phyloP scores from a whole-genome alignment of 1,140 invertebrate species.

The Euura saliciscinereae region DNA sequence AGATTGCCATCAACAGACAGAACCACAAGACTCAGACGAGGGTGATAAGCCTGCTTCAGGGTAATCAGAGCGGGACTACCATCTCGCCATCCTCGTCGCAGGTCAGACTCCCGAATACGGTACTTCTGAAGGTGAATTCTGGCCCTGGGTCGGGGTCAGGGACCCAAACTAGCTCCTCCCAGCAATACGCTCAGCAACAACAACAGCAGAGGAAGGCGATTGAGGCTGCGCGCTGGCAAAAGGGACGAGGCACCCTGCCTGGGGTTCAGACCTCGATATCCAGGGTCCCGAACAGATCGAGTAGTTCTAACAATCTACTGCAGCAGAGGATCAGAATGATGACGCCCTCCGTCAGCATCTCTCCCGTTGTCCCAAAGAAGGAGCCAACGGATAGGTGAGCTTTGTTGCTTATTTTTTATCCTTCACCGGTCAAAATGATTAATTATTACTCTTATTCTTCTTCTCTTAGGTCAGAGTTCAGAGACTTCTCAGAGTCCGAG shows the following conservation, averaged over 20 bases:
- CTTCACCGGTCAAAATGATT: not conserved
- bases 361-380: slow-evolving; percentile 57
- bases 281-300: slow-evolving; percentile 41
- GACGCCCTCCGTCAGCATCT: slow-evolving; percentile 61
- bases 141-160: slow-evolving; percentile 33
- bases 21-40: slow-evolving; percentile 70
- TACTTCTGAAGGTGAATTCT: slow-evolving; percentile 50
- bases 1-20: slow-evolving; percentile 72
- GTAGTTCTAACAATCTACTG: slow-evolving; percentile 43
- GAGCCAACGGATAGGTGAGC: slow-evolving; percentile 42
- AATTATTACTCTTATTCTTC: slow-evolving; percentile 10
- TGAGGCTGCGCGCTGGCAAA: slow-evolving; percentile 40
- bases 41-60: slow-evolving; percentile 73
- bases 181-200: slow-evolving; percentile 31
- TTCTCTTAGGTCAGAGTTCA: slow-evolving; percentile 35
- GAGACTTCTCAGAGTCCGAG: slow-evolving; percentile 53
- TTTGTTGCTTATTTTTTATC: not conserved
- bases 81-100: slow-evolving; percentile 41
- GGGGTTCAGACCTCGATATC: slow-evolving; percentile 53
- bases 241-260: slow-evolving; percentile 32
- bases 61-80: slow-evolving; percentile 57
- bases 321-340: slow-evolving; percentile 60
- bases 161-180: not conserved
- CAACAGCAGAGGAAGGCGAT: slow-evolving; percentile 52
- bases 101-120: slow-evolving; percentile 38